These are phyloP conservation scores for Apantesis nais DNA, from an alignment of 2,888 invertebrate species.

Conservation along the genomic window DNA sequence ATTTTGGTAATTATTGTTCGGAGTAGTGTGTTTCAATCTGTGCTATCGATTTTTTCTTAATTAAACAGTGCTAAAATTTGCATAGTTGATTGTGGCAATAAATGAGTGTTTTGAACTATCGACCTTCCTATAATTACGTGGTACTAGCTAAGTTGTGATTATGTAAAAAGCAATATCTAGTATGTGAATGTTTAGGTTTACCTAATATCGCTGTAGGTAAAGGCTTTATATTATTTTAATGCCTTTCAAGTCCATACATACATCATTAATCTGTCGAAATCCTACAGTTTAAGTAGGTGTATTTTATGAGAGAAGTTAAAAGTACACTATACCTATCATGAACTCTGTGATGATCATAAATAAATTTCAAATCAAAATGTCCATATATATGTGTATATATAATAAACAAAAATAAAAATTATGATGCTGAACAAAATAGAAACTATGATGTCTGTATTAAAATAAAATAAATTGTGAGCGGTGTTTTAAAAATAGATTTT, in stretches of 20 bases:
- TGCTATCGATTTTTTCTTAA: conserved; percentile 21
- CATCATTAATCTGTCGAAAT: conserved; percentile 20
- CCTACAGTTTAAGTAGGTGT: conserved; percentile 1
- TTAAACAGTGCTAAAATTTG: conserved; percentile 37
- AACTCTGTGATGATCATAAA: not conserved
- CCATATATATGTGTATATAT: no score
- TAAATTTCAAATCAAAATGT: not conserved
- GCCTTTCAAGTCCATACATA: conserved; percentile 25
- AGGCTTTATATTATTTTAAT: conserved; percentile 48
- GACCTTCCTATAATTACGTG: conserved; percentile 56
- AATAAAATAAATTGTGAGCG: not conserved
- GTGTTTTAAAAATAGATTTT: not conserved
- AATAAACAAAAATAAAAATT: not conserved
- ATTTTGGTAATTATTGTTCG: conserved; percentile 64
- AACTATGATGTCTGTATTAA: not conserved
- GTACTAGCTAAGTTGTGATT: conserved; percentile 53
- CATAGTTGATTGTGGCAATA: conserved; percentile 36
- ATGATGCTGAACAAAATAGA: not conserved
- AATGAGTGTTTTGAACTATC: conserved; percentile 48
- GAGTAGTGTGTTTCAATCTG: conserved; percentile 34
- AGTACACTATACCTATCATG: not conserved
- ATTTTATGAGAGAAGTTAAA: not conserved
- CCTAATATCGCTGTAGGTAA: conserved; percentile 50
- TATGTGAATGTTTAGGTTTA: conserved; percentile 47
- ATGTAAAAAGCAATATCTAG: conserved; percentile 56